phyloP scores from a whole-genome alignment of 2,113 vertebrate species.

The Pterocles orientalis region DNA sequence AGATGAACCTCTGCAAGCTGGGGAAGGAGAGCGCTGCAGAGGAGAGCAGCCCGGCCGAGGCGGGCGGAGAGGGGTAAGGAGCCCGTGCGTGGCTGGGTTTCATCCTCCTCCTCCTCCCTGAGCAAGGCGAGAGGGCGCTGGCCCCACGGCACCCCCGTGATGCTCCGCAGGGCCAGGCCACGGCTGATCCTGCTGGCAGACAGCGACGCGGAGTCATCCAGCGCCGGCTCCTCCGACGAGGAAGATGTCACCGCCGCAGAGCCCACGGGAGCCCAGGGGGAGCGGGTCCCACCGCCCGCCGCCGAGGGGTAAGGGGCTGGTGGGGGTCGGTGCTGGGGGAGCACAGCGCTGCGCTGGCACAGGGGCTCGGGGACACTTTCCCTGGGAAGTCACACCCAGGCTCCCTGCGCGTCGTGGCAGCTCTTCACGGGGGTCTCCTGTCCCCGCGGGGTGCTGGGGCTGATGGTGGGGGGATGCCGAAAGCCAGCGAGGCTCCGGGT shows the following conservation, averaged over 20 bases:
- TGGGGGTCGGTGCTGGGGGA: neutral
- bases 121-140: fast-evolving
- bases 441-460: neutral
- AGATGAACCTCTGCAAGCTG: conserved; percentile 88
- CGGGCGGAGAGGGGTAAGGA: conserved; percentile 69
- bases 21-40: conserved; percentile 80
- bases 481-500: neutral
- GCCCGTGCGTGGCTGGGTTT: fast-evolving
- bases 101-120: neutral
- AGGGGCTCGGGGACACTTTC: fast-evolving
- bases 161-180: conserved; percentile 41
- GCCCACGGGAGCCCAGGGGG: conserved; percentile 63
- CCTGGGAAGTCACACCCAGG: neutral
- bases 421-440: neutral
- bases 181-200: conserved; percentile 80
- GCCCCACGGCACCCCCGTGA: neutral
- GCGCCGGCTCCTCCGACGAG: conserved; percentile 86
- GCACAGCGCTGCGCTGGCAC: fast-evolving
- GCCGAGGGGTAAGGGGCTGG: conserved; percentile 76
- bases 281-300: conserved; percentile 54
- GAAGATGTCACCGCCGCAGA: conserved; percentile 77
- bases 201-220: conserved; percentile 89
- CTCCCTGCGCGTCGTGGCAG: fast-evolving
- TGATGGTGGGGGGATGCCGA: neutral
- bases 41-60: conserved; percentile 61